A percentile compares a stretch with the other conserved stretches of the same genome.
phyloP scores from a whole-genome alignment of 2,113 vertebrate genomes.

The Hiodon tergisus region DNA sequence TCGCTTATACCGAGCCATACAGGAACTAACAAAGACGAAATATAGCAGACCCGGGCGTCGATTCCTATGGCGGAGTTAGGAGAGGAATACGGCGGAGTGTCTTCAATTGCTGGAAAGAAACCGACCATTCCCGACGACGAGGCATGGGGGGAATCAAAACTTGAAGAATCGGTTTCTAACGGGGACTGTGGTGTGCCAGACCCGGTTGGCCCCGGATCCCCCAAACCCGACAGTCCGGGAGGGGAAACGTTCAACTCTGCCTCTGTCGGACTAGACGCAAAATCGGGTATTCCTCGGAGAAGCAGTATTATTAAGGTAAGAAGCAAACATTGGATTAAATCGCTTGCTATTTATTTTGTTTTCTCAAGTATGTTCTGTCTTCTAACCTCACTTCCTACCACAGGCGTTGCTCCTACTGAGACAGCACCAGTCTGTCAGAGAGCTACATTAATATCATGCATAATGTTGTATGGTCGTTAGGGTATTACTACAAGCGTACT shows the following conservation, averaged over 20 bases:
- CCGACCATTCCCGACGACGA: slow-evolving; percentile 35
- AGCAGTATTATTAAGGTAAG: slow-evolving; percentile 94
- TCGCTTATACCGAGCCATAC: background rate
- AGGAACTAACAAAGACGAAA: background rate
- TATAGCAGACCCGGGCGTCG: background rate
- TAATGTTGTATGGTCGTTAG: too few species aligned
- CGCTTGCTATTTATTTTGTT: background rate
- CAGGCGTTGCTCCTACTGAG: too few species aligned
- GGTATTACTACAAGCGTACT: too few species aligned
- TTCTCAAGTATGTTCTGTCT: background rate
- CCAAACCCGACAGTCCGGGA: slow-evolving; percentile 56
- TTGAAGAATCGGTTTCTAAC: slow-evolving; percentile 69
- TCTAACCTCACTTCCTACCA: background rate
- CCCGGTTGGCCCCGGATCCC: slow-evolving; percentile 53
- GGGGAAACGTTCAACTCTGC: slow-evolving; percentile 47
- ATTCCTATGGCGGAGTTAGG: slow-evolving; percentile 51
- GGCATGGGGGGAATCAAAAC: slow-evolving; percentile 54
- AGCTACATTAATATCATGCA: too few species aligned
- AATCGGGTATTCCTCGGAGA: slow-evolving; percentile 72
- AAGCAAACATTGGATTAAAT: background rate
- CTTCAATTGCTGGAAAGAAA: slow-evolving; percentile 45
- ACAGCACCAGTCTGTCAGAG: too few species aligned
- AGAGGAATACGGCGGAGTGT: slow-evolving; percentile 36
- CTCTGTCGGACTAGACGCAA: slow-evolving; percentile 57
- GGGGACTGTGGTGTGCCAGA: slow-evolving; percentile 72